phyloP scores from a whole-genome alignment of 2,113 vertebrate genomes.

The Pampusana beccarii region DNA sequence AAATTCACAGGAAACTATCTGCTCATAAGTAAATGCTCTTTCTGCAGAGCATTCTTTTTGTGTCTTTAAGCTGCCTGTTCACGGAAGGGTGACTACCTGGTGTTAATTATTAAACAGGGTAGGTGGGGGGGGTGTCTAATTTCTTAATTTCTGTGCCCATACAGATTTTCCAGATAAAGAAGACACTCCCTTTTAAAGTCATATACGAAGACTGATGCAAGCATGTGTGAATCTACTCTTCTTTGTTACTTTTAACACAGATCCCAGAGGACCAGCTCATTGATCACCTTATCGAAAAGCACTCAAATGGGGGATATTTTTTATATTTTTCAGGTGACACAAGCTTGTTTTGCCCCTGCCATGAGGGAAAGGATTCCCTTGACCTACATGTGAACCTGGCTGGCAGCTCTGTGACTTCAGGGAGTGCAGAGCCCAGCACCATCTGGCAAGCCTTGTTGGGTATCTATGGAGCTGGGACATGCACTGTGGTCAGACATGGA shows the following conservation, averaged over 20 bases:
- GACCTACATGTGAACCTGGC: neutral
- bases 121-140: neutral
- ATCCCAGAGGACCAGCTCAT: neutral
- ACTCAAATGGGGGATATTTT: neutral
- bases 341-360: neutral
- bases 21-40: conserved; percentile 20
- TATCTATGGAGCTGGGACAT: neutral
- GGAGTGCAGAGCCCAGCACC: fast-evolving
- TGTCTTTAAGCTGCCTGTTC: neutral
- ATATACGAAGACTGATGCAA: neutral
- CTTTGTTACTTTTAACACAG: neutral
- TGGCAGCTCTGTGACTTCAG: neutral
- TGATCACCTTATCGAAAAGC: neutral
- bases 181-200: neutral
- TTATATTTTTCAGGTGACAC: neutral
- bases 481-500: neutral
- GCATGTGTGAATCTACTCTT: neutral
- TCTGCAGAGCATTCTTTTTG: neutral
- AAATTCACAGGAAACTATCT: neutral
- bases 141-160: neutral
- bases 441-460: fast-evolving
- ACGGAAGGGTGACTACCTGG: neutral
- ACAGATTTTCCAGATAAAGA: neutral
- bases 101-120: neutral
- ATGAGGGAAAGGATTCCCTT: neutral